phyloP scores from a whole-genome alignment of 2,113 vertebrate species.

The Lasiurus cinereus region DNA sequence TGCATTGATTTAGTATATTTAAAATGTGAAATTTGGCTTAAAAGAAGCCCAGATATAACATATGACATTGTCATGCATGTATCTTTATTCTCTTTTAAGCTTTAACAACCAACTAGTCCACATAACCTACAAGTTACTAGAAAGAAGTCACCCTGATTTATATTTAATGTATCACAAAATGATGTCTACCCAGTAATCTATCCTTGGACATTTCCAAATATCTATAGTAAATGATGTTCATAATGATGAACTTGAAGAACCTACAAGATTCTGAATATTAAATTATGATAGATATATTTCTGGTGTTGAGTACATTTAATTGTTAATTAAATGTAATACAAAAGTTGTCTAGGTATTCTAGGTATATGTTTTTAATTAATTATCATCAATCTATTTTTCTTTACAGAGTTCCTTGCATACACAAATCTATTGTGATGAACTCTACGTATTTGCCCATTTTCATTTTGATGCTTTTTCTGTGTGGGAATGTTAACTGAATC shows the following conservation, averaged over 20 bases:
- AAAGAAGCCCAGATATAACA: neutral
- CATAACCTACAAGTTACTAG: neutral
- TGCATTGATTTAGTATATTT: neutral
- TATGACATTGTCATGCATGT: neutral
- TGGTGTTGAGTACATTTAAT: neutral
- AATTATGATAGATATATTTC: neutral
- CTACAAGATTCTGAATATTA: neutral
- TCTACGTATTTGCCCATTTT: neutral
- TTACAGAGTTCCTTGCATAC: neutral
- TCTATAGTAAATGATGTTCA: neutral
- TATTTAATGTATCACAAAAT: neutral
- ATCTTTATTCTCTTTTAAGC: neutral
- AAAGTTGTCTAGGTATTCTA: neutral
- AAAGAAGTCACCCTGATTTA: neutral
- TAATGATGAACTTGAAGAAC: neutral
- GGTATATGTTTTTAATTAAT: neutral
- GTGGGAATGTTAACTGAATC: slow-evolving; percentile 24
- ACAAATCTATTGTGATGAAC: neutral
- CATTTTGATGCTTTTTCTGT: neutral
- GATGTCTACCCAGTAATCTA: neutral
- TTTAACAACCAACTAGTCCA: slow-evolving; percentile 40
- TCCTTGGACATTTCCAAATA: neutral
- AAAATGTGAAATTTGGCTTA: neutral
- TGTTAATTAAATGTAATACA: neutral
- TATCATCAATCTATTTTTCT: slow-evolving; percentile 8